Evolutionary conservation across 1,140 invertebrate genomes (phyloP).

Genomic region (Leucophenga varia): DNA sequence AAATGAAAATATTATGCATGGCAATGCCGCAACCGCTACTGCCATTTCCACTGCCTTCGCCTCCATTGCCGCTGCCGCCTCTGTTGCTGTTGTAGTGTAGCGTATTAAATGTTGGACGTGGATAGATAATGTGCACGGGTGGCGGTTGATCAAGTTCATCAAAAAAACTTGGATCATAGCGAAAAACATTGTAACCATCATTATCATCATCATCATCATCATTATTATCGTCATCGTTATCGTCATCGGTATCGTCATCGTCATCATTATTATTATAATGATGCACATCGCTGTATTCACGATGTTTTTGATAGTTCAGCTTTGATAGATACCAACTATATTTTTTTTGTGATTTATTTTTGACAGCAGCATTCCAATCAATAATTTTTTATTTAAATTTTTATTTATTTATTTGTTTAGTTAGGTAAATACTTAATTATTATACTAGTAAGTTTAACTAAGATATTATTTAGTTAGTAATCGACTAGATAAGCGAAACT

Average conservation of each 20-base stretch:
- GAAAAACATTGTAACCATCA: constrained; percentile 57
- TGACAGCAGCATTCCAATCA: no score
- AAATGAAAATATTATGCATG: no score
- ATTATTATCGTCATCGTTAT: constrained; percentile 55
- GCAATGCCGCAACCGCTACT: no score
- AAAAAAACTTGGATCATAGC: constrained; percentile 61
- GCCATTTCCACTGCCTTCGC: no score
- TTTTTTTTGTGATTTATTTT: no score
- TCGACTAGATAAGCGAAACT: constrained; percentile 47
- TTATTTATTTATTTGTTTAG: no score
- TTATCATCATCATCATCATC: constrained; percentile 29
- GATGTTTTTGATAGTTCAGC: no score
- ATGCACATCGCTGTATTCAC: constrained; percentile 1
- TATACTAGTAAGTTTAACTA: no score
- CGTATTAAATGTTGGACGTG: constrained; percentile 49
- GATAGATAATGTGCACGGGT: constrained; percentile 68
- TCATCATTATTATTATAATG: constrained; percentile 44
- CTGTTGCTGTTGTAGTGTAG: constrained; percentile 9
- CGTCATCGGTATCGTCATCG: constrained; percentile 54
- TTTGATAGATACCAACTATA: no score
- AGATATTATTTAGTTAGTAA: background rate
- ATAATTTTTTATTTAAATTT: no score
- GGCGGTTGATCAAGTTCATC: constrained; percentile 66
- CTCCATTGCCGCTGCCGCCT: no score
- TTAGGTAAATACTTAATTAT: no score